phyloP scores from a whole-genome alignment of 2,797 vertebrate genomes.

The Schizopygopsis pylzovi region DNA sequence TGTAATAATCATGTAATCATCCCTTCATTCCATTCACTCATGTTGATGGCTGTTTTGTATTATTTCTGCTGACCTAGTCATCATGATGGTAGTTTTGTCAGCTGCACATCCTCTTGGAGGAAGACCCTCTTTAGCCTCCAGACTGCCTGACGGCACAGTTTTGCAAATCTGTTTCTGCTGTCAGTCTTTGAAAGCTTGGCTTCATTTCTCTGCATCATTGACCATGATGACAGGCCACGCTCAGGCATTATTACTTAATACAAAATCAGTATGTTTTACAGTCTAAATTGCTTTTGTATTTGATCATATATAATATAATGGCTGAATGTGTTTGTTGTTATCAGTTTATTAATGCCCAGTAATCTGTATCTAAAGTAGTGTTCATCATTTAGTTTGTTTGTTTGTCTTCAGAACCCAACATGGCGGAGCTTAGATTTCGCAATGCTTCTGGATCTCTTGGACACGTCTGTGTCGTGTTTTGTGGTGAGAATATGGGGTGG shows the following conservation, averaged over 20 bases:
- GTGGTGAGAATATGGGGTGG: conserved; percentile 97
- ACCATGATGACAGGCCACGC: not conserved
- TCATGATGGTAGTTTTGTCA: conserved; percentile 8
- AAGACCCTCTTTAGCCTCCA: conserved; percentile 62
- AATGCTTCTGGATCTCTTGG: conserved; percentile 92
- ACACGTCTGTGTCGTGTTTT: conserved; percentile 95
- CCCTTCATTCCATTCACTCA: conserved; percentile 51
- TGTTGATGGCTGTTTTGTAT: conserved; percentile 20
- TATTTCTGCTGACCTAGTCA: conserved; percentile 24
- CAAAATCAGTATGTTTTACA: not conserved
- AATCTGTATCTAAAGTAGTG: not conserved
- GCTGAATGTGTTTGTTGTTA: not conserved
- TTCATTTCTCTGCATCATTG: conserved; percentile 7
- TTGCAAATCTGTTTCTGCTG: conserved; percentile 16
- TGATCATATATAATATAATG: not conserved
- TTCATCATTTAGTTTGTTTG: conserved; percentile 31
- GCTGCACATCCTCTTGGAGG: conserved; percentile 38
- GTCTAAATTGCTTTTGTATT: not conserved
- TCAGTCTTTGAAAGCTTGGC: conserved; percentile 12
- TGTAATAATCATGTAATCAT: conserved; percentile 43
- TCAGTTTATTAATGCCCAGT: not conserved
- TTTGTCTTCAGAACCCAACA: conserved; percentile 88
- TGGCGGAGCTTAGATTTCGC: conserved; percentile 98
- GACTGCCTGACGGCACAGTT: not conserved
- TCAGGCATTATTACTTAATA: conserved; percentile 1